Conservation (phyloP, 2,888 invertebrate species). For the Leucania comma region DNA sequence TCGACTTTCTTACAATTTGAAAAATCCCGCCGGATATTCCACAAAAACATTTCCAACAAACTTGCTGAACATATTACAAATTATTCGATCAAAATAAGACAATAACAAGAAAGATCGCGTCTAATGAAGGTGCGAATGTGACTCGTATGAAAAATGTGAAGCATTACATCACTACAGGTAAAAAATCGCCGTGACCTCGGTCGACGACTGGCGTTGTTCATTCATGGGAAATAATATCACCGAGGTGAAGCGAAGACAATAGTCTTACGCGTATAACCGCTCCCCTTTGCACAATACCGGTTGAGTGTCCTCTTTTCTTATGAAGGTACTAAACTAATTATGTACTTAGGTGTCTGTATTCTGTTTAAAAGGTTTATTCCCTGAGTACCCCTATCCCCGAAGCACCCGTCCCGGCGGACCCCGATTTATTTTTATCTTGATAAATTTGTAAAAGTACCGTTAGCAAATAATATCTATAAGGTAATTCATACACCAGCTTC, state of each 20-base stretch:
- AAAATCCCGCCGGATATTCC: conserved; percentile 70
- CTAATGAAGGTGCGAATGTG: conserved; percentile 69
- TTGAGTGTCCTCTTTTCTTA: conserved; percentile 26
- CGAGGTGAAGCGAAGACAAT: conserved; percentile 81
- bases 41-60: conserved; percentile 18
- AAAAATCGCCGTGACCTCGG: conserved; percentile 87
- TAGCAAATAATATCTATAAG: too few species aligned
- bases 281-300: conserved; percentile 56
- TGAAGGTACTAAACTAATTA: conserved; percentile 2
- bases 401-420: too few species aligned
- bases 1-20: conserved; percentile 66
- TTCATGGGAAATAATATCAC: conserved; percentile 85
- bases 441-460: too few species aligned
- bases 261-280: conserved; percentile 61
- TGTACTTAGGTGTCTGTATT: background rate
- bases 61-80: conserved; percentile 38
- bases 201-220: conserved; percentile 75
- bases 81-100: conserved; percentile 24
- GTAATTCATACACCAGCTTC: too few species aligned
- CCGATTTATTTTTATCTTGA: too few species aligned
- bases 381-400: too few species aligned
- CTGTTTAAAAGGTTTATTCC: background rate
- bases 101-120: conserved; percentile 27
- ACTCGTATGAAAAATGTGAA: conserved; percentile 72
- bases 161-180: conserved; percentile 85